Conservation (phyloP, 2,797 vertebrate genomes). For the Aulostomus chinensis region DNA sequence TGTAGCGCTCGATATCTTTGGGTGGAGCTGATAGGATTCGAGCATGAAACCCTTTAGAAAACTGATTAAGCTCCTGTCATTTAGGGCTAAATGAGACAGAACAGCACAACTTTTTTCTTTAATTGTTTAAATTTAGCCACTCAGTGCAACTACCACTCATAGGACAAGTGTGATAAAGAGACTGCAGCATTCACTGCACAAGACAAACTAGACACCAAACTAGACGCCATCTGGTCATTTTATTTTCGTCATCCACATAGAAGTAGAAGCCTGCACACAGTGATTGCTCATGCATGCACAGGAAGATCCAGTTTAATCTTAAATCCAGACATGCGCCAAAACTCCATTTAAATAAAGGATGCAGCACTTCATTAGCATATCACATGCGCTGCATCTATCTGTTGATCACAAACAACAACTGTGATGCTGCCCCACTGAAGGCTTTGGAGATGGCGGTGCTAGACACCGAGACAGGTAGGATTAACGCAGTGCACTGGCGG, state of each 20-base stretch:
- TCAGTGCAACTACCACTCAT: not conserved
- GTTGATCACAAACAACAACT: slow-evolving; percentile 66
- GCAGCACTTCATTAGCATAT: slow-evolving; percentile 64
- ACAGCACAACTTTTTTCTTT: no score
- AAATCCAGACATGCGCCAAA: slow-evolving; percentile 31
- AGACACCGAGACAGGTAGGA: slow-evolving; percentile 65
- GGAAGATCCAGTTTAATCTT: slow-evolving; percentile 53
- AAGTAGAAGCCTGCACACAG: slow-evolving; percentile 19
- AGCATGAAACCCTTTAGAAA: slow-evolving; percentile 42
- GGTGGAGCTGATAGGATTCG: no score
- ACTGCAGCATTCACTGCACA: slow-evolving; percentile 40
- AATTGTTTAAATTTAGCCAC: no score
- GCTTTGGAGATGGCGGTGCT: slow-evolving; percentile 55
- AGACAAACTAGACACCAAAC: slow-evolving; percentile 27
- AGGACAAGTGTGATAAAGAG: slow-evolving; percentile 37
- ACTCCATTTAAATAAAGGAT: slow-evolving; percentile 58
- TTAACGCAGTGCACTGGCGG: slow-evolving; percentile 48
- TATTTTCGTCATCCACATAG: slow-evolving; percentile 54
- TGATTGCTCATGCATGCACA: slow-evolving; percentile 36
- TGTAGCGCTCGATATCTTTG: no score
- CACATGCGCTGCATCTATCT: slow-evolving; percentile 63
- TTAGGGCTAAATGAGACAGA: slow-evolving; percentile 34
- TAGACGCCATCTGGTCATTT: slow-evolving; percentile 61
- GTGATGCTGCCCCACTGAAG: slow-evolving; percentile 48
- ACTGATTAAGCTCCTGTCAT: slow-evolving; percentile 57